Conservation (phyloP, 2,888 invertebrate species). For the Dorcus hopei region DNA sequence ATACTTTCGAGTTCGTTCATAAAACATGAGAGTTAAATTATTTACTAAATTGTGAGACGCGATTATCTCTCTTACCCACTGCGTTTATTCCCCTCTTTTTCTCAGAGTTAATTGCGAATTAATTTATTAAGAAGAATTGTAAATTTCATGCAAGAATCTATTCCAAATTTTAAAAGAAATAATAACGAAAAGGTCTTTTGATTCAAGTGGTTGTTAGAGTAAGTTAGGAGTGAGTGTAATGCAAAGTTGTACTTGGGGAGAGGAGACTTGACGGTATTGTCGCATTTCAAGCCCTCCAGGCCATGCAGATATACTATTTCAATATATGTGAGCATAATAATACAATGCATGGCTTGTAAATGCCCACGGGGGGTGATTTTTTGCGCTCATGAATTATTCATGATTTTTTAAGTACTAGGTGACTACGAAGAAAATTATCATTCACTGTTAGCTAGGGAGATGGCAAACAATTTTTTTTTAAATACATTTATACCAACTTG, state of each 20-base stretch:
- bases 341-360: conserved; percentile 15
- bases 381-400: conserved; percentile 15
- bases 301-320: conserved; percentile 42
- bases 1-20: conserved; percentile 7
- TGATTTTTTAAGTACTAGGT: conserved; percentile 12
- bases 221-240: not conserved
- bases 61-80: conserved; percentile 17
- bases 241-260: not conserved
- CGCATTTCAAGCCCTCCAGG: conserved; percentile 39
- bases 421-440: too few relatives aligned
- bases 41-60: conserved; percentile 16
- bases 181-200: too few relatives aligned
- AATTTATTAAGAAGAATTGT: too few relatives aligned
- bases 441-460: too few relatives aligned
- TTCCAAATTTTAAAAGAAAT: too few relatives aligned
- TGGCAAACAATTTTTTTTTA: too few relatives aligned
- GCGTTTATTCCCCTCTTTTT: conserved; percentile 13
- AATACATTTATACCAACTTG: too few relatives aligned
- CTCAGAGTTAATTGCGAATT: not conserved
- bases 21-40: conserved; percentile 19
- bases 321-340: conserved; percentile 17
- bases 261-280: conserved; percentile 23
- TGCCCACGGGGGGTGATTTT: conserved; percentile 12
- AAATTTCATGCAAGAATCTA: too few relatives aligned
- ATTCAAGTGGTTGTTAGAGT: too few relatives aligned